Evolutionary conservation across 1,140 invertebrate genomes (phyloP).

Genomic region (Polyergus mexicanus): DNA sequence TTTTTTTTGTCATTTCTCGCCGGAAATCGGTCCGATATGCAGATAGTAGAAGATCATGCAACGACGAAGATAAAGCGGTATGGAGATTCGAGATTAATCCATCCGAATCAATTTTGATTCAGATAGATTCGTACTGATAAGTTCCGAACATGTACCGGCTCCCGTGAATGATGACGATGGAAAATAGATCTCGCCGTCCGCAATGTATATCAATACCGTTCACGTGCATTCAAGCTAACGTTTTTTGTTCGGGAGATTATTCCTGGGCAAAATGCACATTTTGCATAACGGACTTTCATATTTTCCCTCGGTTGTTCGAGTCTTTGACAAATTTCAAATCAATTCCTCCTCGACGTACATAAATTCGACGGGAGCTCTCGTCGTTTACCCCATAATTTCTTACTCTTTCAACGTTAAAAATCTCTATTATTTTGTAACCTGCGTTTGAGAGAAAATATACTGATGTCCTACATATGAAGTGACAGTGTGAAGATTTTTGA

Average conservation of each 20-base stretch:
- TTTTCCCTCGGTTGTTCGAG: background rate
- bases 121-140: conserved; percentile 65
- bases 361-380: conserved; percentile 11
- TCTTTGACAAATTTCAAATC: conserved; percentile 21
- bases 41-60: conserved; percentile 29
- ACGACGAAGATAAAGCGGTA: conserved; percentile 50
- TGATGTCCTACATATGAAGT: background rate
- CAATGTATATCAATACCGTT: conserved; percentile 37
- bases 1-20: conserved; percentile 16
- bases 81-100: background rate
- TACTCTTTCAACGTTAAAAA: background rate
- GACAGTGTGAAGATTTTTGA: background rate
- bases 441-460: background rate
- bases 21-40: conserved; percentile 25
- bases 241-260: conserved; percentile 33
- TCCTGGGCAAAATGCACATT: background rate
- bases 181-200: conserved; percentile 37
- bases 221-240: conserved; percentile 30
- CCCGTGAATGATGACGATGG: conserved; percentile 46
- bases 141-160: conserved; percentile 28
- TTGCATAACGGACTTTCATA: background rate
- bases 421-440: background rate
- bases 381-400: conserved; percentile 24
- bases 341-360: background rate
- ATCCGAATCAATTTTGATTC: conserved; percentile 62